phyloP scores from a whole-genome alignment of 2,888 invertebrate species.

The Celastrina argiolus region DNA sequence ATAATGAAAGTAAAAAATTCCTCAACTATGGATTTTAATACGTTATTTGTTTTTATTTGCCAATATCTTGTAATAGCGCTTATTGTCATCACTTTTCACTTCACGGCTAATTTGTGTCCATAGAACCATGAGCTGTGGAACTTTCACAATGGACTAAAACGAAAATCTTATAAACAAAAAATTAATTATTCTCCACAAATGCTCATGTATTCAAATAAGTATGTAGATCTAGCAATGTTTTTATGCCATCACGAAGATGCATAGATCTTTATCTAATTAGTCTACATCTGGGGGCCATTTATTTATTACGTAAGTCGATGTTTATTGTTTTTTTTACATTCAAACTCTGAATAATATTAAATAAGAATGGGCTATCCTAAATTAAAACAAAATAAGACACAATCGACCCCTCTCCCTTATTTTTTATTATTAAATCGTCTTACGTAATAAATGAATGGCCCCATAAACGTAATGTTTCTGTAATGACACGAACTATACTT shows the following conservation, averaged over 20 bases:
- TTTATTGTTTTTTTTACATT: too few species aligned
- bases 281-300: too few species aligned
- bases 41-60: constrained; percentile 23
- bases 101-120: constrained; percentile 48
- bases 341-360: too few species aligned
- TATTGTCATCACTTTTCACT: constrained; percentile 40
- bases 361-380: too few species aligned
- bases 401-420: too few species aligned
- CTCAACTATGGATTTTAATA: neutral
- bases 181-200: neutral
- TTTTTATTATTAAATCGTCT: too few species aligned
- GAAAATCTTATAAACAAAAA: constrained; percentile 1
- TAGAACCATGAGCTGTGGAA: constrained; percentile 41
- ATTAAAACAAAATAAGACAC: too few species aligned
- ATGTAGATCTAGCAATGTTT: neutral
- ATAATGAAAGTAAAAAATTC: constrained; percentile 2
- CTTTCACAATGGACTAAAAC: constrained; percentile 46
- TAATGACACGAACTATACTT: neutral
- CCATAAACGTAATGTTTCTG: too few species aligned
- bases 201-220: neutral
- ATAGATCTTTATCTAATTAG: constrained; percentile 1
- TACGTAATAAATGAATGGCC: too few species aligned
- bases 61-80: constrained; percentile 20
- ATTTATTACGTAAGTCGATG: too few species aligned
- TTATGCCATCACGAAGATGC: constrained; percentile 14